Evolutionary conservation across 2,797 vertebrate genomes (phyloP).

Genomic region (Ctenochaetus hawaiiensis): DNA sequence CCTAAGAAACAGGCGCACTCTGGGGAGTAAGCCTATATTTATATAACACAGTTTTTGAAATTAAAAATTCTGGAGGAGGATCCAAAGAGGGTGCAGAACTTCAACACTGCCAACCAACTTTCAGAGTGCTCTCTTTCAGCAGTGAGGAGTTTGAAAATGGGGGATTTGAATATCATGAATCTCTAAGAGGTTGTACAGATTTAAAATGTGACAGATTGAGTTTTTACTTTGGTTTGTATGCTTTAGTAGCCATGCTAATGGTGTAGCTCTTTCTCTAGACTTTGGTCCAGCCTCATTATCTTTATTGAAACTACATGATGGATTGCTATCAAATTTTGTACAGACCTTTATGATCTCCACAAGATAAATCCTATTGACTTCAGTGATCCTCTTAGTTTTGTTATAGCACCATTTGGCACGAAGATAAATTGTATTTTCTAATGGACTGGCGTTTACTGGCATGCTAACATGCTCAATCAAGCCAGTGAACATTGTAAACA

Average conservation of each 20-base stretch:
- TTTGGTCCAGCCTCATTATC: not conserved
- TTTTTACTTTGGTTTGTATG: not conserved
- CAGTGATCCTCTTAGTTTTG: not conserved
- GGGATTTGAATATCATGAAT: constrained; percentile 5
- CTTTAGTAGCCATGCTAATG: not conserved
- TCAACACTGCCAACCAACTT: constrained; percentile 29
- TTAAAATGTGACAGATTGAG: constrained; percentile 7
- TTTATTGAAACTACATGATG: not conserved
- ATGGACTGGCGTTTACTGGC: too few species aligned
- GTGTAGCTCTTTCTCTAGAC: too few species aligned
- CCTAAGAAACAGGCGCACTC: constrained; percentile 37
- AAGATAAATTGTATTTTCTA: too few species aligned
- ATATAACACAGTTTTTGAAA: constrained; percentile 52
- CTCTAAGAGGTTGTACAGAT: not conserved
- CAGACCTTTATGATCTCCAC: not conserved
- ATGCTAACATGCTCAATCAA: too few species aligned
- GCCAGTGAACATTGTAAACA: too few species aligned
- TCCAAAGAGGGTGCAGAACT: constrained; percentile 29
- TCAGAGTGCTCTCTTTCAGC: constrained; percentile 30
- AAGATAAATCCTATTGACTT: not conserved
- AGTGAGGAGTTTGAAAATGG: not conserved
- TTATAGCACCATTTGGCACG: too few species aligned
- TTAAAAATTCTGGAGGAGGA: constrained; percentile 45
- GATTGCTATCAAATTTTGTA: not conserved
- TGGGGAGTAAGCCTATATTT: constrained; percentile 50